Base-by-base conservation (phyloP, 2,113 vertebrate genomes). In the Candoia aspera region DNA sequence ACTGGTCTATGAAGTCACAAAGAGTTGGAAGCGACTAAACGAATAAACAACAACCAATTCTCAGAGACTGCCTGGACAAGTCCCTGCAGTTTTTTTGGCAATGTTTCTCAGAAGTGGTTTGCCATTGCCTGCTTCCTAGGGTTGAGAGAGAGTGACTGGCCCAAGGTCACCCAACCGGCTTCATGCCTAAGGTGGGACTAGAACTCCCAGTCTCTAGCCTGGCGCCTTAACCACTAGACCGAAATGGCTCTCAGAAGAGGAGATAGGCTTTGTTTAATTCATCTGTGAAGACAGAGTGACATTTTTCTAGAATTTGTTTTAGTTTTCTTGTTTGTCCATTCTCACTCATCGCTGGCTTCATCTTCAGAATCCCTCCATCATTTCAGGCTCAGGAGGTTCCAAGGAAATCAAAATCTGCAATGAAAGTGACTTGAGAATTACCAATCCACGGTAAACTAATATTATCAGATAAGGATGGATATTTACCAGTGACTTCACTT, bases 401-500 rank as follows among this genome's bases (percentile, higher is more conserved):
- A 92, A 93, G 84, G 93, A 95, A 96, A 90, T 90, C 86, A 93
- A 62, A 60, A 92, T 83, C 93, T 90, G 90, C 87, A 90, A 94
- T 94, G 94, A 90, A 46, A 91, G 58, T 89, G 92, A 93, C 92
- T 85, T 85, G 83, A 86, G 87, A 90, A 42, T 86, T 94, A 88
- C 94, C 95, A 92, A 91, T 23, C 94, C 4, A 29, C 0, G 21
- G 58, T 9, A 9, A 94, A 68, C 85, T 84, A 91, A 73, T 93
- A 92, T 94, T 95, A 93, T 95, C 92, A 88, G 87, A 49, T 85
- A 90, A 95, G 94, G 91, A 91, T 92, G 92, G 95, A 92, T 95
- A 96, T 94, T 95, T 97, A 95, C 91, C 37, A 88, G 68, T 84
- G 88, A 57, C 85, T 88, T 93, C 93, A 57, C 6, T 85, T 90